Base-by-base conservation (phyloP, 2,113 vertebrate genomes). In the Galeopterus variegatus region DNA sequence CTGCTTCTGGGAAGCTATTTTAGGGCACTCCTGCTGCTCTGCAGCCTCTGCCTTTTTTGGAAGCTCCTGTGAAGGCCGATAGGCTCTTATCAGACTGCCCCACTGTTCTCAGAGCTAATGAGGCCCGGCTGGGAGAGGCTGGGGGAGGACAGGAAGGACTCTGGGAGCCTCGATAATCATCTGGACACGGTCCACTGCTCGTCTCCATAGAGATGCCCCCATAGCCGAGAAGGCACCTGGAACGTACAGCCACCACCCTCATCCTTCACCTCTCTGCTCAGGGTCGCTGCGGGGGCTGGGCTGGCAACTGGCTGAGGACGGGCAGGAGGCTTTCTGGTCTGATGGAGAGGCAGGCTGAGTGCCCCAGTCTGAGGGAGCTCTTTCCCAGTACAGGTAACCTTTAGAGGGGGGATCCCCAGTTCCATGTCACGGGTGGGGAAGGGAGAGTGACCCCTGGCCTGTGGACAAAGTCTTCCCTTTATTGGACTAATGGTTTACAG, bases 121-220 rank as follows among this genome's bases (percentile, higher is more conserved):
- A 96, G 28, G 45, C 31, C 36, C 79, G 31, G 33, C 73, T 72
- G 52, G 82, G 84, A 65, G 41, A 86, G 23, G 50, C 36, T 70
- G 26, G 93, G 62, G 69, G 31, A 72, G 50, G 79, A 33, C 13
- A 65, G 54, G 23, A 83, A 93, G 84, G 70, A 90, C 41, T 81
- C 70, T 65, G 86, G 90, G 79, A 94, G 36, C 50, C 21, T 56
- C 1, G 96, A 97, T 97, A 97, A 82, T 52, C 91, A 97, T 97
- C 97, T 96, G 88, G 94, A 95, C 52, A 95, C 13, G 83, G 96
- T 88, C 87, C 45, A 79, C 18, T 8, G 33, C 95, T 94, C 21
- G 0, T 89, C 82, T 94, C 97, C 86, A 93, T 33, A 82, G 97
- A 97, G 50, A 88, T 2, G 10, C 64, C 79, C 81, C 65, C 36